Conservation (phyloP, 2,113 vertebrate genomes). For the Alces alces region DNA sequence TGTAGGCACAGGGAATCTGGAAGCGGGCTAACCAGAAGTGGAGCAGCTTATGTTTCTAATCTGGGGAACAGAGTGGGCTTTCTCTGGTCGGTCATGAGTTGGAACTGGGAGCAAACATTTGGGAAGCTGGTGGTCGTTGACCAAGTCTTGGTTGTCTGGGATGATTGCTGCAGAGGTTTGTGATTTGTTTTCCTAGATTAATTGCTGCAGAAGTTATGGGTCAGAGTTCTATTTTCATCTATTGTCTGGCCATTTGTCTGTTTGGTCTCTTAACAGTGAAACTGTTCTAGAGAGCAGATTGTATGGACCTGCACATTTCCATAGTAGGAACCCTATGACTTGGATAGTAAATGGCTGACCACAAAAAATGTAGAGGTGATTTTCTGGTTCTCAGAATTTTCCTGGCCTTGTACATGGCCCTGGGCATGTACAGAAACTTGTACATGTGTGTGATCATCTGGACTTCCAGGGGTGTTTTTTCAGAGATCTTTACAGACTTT, state of each 20-base stretch:
- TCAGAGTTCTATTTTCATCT: background rate
- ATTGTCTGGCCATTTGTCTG: background rate
- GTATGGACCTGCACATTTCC: background rate
- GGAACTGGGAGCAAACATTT: background rate
- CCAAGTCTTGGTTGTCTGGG: background rate
- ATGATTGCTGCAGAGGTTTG: background rate
- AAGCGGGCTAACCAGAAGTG: background rate
- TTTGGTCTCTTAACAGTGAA: background rate
- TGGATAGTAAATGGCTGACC: background rate
- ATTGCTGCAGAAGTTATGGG: background rate
- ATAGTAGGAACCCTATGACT: background rate
- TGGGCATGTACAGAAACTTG: background rate
- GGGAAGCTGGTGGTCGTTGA: background rate
- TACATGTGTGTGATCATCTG: background rate
- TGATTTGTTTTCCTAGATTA: background rate
- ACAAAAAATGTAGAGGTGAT: background rate
- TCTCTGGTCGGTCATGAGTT: background rate
- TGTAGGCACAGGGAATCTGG: background rate
- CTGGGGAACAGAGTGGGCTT: background rate
- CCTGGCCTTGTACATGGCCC: background rate
- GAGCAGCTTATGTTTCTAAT: background rate
- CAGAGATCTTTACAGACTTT: background rate
- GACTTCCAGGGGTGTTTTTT: background rate
- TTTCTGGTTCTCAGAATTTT: background rate
- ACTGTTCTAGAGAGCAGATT: background rate